Base-by-base conservation (phyloP, 2,888 invertebrate genomes). In the Acanthococcus lagerstroemiae region DNA sequence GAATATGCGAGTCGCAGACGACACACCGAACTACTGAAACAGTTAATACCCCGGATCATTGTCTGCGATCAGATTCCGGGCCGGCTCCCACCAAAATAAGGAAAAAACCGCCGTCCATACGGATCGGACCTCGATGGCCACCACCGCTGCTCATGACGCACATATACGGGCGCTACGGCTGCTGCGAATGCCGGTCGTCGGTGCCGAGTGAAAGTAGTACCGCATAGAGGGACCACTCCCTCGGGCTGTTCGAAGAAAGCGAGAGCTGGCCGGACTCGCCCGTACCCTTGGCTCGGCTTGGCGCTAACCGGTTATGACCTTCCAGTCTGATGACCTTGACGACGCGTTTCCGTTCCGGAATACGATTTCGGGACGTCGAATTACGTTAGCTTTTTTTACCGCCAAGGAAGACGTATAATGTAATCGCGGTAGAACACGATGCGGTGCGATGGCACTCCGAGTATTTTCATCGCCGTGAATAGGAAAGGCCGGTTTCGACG, bases 221-320 rank as follows among this genome's bases (percentile, higher is more conserved):
- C 56, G 56, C 30, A 60, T 46, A 24, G 26, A 48, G 48, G 17
- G 46, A 26, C 48, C 60, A 48, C 60, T 48, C 48, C 46, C 58
- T 58, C 58, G 25, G 7, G 60, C 52, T 24, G 21, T 60, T 19
- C 27, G 21, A 60, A 60, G 60, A 60, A 60, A 60, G 60, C 60
- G 60, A 60, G 60, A 60, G 60, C 60, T 46, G 37, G 7, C 15
- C 24, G 52, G 24, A 48, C 46, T 48, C 27, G 48, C 26, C 26
- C 48, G 46, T 60, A 60, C 60, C 60, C 60, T 60, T 60, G 60
- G 48, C 25, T 26, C 25, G 26, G 48, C 60, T 60, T 60, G 60
- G 48, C 25, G 48, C 25, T 48, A 60, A 60, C 60, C 60, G 60
- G 60, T 60, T 60, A 60, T 60, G 60, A 60, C 60, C 60, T 60